Base-by-base conservation (phyloP, 2,113 vertebrate genomes). In the Orycteropus afer region DNA sequence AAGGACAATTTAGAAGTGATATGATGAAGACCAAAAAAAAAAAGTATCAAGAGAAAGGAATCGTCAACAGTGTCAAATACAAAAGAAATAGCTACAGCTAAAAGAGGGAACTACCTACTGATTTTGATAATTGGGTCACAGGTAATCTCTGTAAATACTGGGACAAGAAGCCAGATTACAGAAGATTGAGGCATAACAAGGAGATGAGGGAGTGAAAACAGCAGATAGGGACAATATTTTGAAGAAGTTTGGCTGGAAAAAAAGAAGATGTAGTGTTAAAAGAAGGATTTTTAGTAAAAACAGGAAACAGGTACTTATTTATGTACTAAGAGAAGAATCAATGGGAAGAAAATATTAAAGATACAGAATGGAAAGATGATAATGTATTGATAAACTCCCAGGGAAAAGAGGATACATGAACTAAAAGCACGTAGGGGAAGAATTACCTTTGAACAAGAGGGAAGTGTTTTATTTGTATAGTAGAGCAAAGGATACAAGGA, bases 361-460 rank as follows among this genome's bases (percentile, higher is more conserved):
- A 69, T 7, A 61, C 5, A 67, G 45, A 91, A 55, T 17, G 12
- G 20, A 73, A 1, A 86, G n/a, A 45, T 40, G 49, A 74, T 84
- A 42, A 92, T 76, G 20, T 86, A 47, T 65, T 40, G 40, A 67
- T 22, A 90, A 71, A 37, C 34, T 45, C 34, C 49, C 40, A 27
- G 34, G 4, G 37, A 34, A 63, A 81, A 37, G 23, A 79, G 22
- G 37, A 25, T 45, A 7, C 27, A 29, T 74, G 37, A 85, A 29
- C 32, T 63, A n/a, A 76, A 82, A 89, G 10, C 81, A 88, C 18
- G n/a, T n/a, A 89, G 69, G n/a, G 34, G 51, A 57, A 91, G 37
- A 91, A 93, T 53, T 85, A 37, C 59, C 59, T 59, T 94, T 74
- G 53, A 91, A 89, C 1, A 47, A 53, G 15, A 95, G 18, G 83